Evolutionary conservation across 2,797 vertebrate genomes (phyloP).

Genomic region (Acipenser ruthenus): DNA sequence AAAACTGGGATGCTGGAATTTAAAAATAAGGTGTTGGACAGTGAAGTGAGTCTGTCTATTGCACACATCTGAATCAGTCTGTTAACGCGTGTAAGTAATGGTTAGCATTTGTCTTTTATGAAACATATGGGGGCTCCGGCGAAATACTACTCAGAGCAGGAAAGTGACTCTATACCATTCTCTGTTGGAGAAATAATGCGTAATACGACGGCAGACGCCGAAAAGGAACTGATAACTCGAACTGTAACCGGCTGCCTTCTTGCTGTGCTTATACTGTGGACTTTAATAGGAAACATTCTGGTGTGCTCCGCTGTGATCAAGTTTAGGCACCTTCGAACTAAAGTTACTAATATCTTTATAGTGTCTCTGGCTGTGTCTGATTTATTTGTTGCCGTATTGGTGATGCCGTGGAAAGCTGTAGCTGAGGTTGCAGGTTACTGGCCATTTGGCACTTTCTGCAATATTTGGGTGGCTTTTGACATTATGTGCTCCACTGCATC

Average conservation of each 20-base stretch:
- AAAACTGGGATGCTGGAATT: too few species aligned
- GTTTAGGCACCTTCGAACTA: conserved; percentile 77
- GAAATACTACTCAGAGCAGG: conserved; percentile 51
- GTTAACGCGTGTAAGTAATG: too few species aligned
- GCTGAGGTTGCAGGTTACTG: conserved; percentile 85
- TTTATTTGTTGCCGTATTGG: conserved; percentile 82
- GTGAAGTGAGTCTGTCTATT: too few species aligned
- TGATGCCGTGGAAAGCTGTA: conserved; percentile 95
- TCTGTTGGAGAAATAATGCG: conserved; percentile 50
- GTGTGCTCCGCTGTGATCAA: conserved; percentile 81
- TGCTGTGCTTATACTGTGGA: conserved; percentile 81
- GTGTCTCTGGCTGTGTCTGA: conserved; percentile 88
- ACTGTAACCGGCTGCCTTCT: conserved; percentile 75
- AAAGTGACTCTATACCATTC: conserved; percentile 37
- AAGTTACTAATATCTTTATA: conserved; percentile 88
- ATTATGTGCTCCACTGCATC: conserved; percentile 96
- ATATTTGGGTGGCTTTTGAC: conserved; percentile 91
- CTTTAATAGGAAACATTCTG: conserved; percentile 81
- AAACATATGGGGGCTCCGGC: conserved; percentile 54
- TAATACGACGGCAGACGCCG: conserved; percentile 48
- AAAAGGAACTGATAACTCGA: conserved; percentile 46
- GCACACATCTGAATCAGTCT: too few species aligned
- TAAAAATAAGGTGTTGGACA: too few species aligned
- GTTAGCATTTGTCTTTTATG: conserved; percentile 27
- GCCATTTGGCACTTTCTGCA: conserved; percentile 90